A percentile compares a stretch with the other conserved stretches of the same genome.
Evolutionary conservation across 2,888 invertebrate genomes (phyloP).

Genomic region (Salpingus planirostris): DNA sequence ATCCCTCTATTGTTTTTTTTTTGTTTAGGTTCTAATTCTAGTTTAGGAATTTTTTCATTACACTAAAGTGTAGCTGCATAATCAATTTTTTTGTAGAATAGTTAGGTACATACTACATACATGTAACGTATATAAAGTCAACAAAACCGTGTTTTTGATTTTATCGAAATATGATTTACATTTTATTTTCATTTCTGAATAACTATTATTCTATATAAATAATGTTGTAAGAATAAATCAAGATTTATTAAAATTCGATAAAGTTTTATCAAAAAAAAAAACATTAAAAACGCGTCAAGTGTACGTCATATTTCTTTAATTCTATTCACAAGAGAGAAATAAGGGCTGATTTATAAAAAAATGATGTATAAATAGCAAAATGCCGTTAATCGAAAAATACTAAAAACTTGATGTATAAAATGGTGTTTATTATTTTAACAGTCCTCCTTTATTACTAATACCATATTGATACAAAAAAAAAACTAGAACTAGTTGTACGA

Average conservation of each 20-base stretch:
- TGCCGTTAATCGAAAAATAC: constrained; percentile 22
- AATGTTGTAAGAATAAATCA: too few relatives aligned
- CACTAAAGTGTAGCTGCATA: constrained; percentile 23
- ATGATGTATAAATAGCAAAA: constrained; percentile 31
- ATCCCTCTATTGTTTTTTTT: too few relatives aligned
- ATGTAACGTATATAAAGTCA: constrained; percentile 28
- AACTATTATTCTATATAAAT: too few relatives aligned
- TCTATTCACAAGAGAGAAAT: constrained; percentile 39
- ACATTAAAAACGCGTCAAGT: constrained; percentile 16
- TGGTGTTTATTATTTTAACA: constrained; percentile 13
- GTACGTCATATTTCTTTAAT: constrained; percentile 37
- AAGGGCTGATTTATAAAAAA: constrained; percentile 39
- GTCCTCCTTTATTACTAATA: constrained; percentile 4
- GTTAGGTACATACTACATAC: constrained; percentile 20
- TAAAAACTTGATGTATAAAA: constrained; percentile 23
- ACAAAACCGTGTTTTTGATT: constrained; percentile 22
- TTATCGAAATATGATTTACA: constrained; percentile 33
- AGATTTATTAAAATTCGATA: too few relatives aligned
- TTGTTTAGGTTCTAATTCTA: too few relatives aligned
- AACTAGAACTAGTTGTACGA: background rate
- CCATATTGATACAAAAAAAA: background rate
- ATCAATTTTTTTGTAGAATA: constrained; percentile 22
- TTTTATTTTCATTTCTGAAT: too few relatives aligned
- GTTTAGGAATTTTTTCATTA: constrained; percentile 18
- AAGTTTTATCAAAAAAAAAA: too few relatives aligned